A percentile compares a stretch with the other conserved stretches of the same genome.
phyloP scores from a whole-genome alignment of 2,113 vertebrate species.

The Ctenomys sociabilis region DNA sequence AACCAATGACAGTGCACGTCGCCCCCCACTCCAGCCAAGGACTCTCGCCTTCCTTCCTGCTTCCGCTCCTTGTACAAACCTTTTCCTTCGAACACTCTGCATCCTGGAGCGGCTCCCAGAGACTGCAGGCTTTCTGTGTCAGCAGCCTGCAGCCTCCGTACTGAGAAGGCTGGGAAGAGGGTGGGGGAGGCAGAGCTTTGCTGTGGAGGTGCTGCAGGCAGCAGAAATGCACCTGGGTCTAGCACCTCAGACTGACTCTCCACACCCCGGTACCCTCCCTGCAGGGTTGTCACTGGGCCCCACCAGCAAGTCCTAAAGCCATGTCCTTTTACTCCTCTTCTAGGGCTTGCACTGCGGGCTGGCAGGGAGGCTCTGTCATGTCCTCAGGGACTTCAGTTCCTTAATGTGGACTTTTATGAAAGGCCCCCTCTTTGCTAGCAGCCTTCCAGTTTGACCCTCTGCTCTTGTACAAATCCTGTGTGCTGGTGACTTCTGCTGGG shows the following conservation, averaged over 20 bases:
- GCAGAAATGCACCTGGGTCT: background rate
- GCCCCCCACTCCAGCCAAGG: background rate
- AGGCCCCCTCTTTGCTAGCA: background rate
- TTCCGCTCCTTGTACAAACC: conserved; percentile 36
- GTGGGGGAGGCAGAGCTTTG: conserved; percentile 55
- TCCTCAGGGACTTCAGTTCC: background rate
- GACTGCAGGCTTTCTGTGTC: conserved; percentile 58
- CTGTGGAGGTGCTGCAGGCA: background rate
- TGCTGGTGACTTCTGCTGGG: background rate
- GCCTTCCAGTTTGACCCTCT: background rate
- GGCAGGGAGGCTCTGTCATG: background rate
- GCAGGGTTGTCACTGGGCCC: background rate
- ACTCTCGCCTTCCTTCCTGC: background rate
- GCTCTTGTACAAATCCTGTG: background rate
- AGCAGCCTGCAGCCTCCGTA: conserved; percentile 44
- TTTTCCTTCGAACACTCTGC: background rate
- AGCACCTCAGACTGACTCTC: background rate
- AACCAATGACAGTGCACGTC: background rate
- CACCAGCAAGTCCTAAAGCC: background rate
- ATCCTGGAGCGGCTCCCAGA: conserved; percentile 66
- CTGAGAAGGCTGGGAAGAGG: background rate
- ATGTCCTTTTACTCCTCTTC: background rate
- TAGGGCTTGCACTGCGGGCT: background rate
- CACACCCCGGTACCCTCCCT: background rate
- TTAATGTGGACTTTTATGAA: background rate